A percentile compares a stretch with the other conserved stretches of the same genome.
phyloP scores from a whole-genome alignment of 2,113 vertebrate genomes.

The Delphinus delphis region DNA sequence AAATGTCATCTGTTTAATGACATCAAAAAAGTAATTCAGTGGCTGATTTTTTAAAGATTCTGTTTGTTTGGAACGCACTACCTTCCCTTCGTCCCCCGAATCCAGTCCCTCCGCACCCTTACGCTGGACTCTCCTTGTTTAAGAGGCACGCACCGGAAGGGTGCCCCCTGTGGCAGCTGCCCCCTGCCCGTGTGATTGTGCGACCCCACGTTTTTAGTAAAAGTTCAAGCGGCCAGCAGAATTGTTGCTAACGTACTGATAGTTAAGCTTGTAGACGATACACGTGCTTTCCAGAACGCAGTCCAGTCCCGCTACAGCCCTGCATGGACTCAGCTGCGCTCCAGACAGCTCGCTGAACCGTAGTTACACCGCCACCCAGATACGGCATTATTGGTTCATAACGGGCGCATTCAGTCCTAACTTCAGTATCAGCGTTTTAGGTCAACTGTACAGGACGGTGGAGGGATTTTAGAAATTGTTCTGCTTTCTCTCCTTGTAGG shows the following conservation, averaged over 20 bases:
- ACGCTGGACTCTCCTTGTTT: background rate
- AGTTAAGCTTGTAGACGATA: background rate
- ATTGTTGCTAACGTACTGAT: background rate
- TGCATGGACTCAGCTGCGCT: background rate
- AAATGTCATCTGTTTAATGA: background rate
- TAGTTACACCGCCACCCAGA: no score
- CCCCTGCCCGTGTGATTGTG: background rate
- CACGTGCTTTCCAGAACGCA: background rate
- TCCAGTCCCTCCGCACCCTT: background rate
- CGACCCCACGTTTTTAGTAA: background rate
- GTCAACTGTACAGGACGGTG: accelerated
- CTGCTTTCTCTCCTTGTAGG: background rate
- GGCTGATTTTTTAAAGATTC: background rate
- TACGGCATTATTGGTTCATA: accelerated
- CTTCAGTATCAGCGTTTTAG: background rate
- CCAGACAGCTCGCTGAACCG: background rate
- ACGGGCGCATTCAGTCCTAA: background rate
- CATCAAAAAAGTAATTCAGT: background rate
- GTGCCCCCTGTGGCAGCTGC: accelerated
- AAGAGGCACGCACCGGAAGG: background rate
- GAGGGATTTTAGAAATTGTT: background rate
- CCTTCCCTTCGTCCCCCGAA: background rate
- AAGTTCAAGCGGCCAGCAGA: background rate
- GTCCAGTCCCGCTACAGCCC: background rate
- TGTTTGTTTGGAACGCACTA: background rate